Base-by-base conservation (phyloP, 2,797 vertebrate genomes). In the Centropyge bicolor region DNA sequence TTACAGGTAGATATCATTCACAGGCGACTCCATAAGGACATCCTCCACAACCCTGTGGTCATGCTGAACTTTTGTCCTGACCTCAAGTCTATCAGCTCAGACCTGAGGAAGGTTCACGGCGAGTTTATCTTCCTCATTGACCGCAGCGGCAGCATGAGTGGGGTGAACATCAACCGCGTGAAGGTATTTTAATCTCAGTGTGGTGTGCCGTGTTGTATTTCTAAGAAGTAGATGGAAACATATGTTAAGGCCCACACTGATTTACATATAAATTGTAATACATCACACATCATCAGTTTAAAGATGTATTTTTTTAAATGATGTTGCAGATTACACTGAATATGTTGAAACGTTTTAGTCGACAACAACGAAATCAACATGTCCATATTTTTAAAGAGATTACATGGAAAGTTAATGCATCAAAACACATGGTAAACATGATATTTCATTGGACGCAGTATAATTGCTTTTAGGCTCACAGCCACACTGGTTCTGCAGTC, bases 21-120 rank as follows among this genome's bases (percentile, higher is more conserved):
- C 91, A 97, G 97, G 74, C 92, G 98, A 0, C 97, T 99, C 65
- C 96, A 97, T 88, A 99, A 99, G 83, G 98, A 99, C 90, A 96
- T 99, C 46, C 96, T 96, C 52, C 98, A 98, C 90, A 97, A 98
- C 88, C 96, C 97, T 0, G 96, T 99, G 81, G 84, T 97, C 85
- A 99, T 99, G 98, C 88, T 99, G 66, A 99, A 98, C 92, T 99
- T 99, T 87, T 99, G 97, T 52, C 98, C 98, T 0, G 94, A 99
- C 89, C 86, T 99, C 57, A 95, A 96, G 78, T 89, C 93, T 0
- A 38, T 91, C 66, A 96, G 96, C 75, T 95, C 96, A 0, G 96
- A 96, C 90, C 95, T 98, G 74, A 94, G 80, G 74, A 96, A 93
- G 86, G 93, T 96, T 63, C 96, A 97, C 0, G 97, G 98, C 0